Base-by-base conservation (phyloP, 2,797 vertebrate species). In the Eidolon dupreanum region DNA sequence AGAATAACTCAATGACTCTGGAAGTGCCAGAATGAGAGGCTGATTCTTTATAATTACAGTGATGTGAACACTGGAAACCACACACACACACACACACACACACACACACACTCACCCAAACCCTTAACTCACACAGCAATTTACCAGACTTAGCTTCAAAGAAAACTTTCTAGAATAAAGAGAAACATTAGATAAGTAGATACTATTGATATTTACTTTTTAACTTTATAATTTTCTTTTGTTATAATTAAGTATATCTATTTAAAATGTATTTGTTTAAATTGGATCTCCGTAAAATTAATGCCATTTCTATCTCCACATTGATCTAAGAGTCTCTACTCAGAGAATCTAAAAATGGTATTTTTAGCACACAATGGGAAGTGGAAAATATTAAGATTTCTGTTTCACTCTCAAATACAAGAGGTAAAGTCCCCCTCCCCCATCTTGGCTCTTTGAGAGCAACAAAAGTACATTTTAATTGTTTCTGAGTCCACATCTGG, bases 401-500 rank as follows among this genome's bases (percentile, higher is more conserved):
- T 57, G 38, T 46, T 53, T 87, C 3, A 3, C 79, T 73, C 92
- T 92, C 84, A 61, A 43, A 73, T 46, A 26, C 22, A 77, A 79
- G 57, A 15, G 2, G n/a, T 46, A 93, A 77, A 68, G 26, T 4
- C 51, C 13, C 26, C n/a, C 46, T 66, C 75, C 74, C 68, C 85
- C 41, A 66, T 36, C 6, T 6, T 46, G 53, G 38, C 61, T 92
- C 49, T 59, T 12, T 43, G 59, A 74, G 24, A 63, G 70, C 38
- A 74, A 92, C 41, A 57, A 71, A 92, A 82, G 71, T 92, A 87
- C 71, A 84, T 75, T 46, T 59, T 87, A 93, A 82, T 89, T 70
- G 59, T 96, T 92, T 75, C 89, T 77, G 70, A 77, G 84, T 87
- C 88, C 79, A 96, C 95, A 97, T 94, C 95, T 96, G 91, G 88